Base-by-base conservation (phyloP, 2,888 invertebrate genomes). In the Trissoscelio sp. region DNA sequence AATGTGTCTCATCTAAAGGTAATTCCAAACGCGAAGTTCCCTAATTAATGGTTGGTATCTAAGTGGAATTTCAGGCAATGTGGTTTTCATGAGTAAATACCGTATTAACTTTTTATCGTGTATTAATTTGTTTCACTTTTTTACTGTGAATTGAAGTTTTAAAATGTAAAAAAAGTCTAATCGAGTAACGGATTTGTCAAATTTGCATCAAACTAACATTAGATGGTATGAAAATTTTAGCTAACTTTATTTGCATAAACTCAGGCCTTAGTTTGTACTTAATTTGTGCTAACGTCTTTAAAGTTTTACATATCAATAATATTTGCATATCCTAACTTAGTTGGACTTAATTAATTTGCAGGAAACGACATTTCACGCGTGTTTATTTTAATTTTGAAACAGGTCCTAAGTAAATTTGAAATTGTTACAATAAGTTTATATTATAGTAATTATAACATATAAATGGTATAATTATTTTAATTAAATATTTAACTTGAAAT, bases 251-350 rank as follows among this genome's bases (percentile, higher is more conserved):
- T 60, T 60, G 44, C 60, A 46, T 44, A 28, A 28, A 28, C 28
- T 58, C 22, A n/a, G 9, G 3, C 22, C 9, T 44, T 44, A 39
- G 60, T 28, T 16, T 28, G 44, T 60, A 28, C 44, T 60, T 44
- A 60, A 60, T 28, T 44, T 44, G n/a, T 24, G 14, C 11, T 44
- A 60, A 44, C 31, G 11, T 44, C 44, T 44, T 37, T 44, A 44
- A 42, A 44, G 44, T 44, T 60, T 44, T 44, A 44, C 31, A 31
- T 31, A 46, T 31, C 16, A 28, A 44, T 44, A 44, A 44, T 60
- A 60, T 44, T 60, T 60, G 44, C 60, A 60, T 60, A 42, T 12
- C 24, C 42, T 42, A 58, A 58, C 24, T 57, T 58, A 42, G 42
- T 39, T 58, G 39, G 37, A 58, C 58, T 58, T 58, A 42, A 42